Conservation (phyloP, 92 coral and sea anemone genomes). For the Paragorgia papillata region DNA sequence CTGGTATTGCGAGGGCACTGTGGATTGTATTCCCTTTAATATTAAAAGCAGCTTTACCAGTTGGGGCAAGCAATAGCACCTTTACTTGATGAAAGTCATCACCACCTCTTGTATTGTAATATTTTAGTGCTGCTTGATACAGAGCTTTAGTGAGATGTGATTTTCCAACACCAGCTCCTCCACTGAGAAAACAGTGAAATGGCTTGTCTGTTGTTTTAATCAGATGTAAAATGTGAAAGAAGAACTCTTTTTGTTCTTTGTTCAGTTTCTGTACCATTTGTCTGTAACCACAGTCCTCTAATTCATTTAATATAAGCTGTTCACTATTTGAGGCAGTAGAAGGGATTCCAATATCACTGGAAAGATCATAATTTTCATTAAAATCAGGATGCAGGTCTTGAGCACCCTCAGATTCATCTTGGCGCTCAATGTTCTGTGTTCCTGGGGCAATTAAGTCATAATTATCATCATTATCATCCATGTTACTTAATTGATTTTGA, state of each 20-base stretch:
- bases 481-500: constrained; percentile 34
- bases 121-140: constrained; percentile 49
- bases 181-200: constrained; percentile 53
- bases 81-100: constrained; percentile 18
- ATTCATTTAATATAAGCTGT: constrained; percentile 4
- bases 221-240: constrained; percentile 34
- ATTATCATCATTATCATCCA: constrained; percentile 14
- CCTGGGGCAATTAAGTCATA: constrained; percentile 39
- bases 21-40: constrained; percentile 45
- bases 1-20: constrained; percentile 43
- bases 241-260: constrained; percentile 62
- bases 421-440: no score
- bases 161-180: constrained; percentile 63
- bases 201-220: constrained; percentile 47
- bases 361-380: constrained; percentile 52
- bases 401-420: constrained; percentile 47
- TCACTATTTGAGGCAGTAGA: constrained; percentile 38
- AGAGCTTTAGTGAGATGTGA: constrained; percentile 37
- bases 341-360: constrained; percentile 45
- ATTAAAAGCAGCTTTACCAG: constrained; percentile 21
- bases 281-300: constrained; percentile 63
- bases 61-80: constrained; percentile 39
- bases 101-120: constrained; percentile 30
- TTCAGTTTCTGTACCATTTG: constrained; percentile 58
- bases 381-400: no score